These are phyloP conservation scores for Apocheima hispidaria DNA, from an alignment of 2,888 invertebrate genomes.

Conservation along the genomic window DNA sequence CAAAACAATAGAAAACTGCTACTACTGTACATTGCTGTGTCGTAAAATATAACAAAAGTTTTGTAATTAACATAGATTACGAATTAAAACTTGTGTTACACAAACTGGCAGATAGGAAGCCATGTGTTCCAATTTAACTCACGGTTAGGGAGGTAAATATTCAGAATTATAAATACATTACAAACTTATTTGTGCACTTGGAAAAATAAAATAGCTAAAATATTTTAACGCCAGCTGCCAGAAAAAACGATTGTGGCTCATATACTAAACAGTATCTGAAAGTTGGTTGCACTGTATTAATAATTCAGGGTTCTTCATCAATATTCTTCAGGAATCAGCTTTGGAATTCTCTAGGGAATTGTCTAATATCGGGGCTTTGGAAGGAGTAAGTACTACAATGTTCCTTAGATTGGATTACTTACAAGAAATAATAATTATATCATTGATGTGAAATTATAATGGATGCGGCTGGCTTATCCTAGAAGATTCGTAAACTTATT, in stretches of 20 bases:
- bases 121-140: conserved; percentile 44
- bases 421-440: background rate
- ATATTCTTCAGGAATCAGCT: conserved; percentile 38
- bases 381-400: conserved; percentile 14
- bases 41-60: conserved; percentile 17
- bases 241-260: background rate
- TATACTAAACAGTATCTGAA: background rate
- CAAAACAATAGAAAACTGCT: no score
- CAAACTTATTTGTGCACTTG: conserved; percentile 42
- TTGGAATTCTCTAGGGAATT: conserved; percentile 35
- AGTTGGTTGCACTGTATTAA: background rate
- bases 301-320: conserved; percentile 21
- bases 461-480: no score
- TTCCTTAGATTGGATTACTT: background rate
- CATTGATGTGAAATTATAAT: background rate
- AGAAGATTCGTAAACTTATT: no score
- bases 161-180: conserved; percentile 45
- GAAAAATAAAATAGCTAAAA: background rate
- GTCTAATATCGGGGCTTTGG: conserved; percentile 9
- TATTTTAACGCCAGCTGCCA: background rate
- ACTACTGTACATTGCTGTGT: background rate
- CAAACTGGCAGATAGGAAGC: background rate
- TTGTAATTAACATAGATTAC: conserved; percentile 19
- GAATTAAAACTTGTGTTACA: conserved; percentile 20
- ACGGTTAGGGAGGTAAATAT: conserved; percentile 46